Evolutionary conservation across 1,140 invertebrate genomes (phyloP), one percentile per base, ranked within the genome.

Genomic region (Atta cephalotes): DNA sequence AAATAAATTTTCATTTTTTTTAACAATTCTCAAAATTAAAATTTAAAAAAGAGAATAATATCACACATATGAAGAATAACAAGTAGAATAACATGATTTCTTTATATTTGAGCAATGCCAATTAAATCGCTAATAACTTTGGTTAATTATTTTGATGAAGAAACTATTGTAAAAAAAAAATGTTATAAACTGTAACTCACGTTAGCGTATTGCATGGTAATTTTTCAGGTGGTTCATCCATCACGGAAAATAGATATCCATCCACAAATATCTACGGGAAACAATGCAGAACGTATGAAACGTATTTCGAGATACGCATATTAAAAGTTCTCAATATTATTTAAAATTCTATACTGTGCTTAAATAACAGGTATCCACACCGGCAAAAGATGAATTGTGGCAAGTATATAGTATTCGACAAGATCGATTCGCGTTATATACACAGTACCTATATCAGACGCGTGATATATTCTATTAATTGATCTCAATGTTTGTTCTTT

Each of bases 131-230:
- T 21, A 60, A 5, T 76, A 3, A 39, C 3, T 18, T 2, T 35
- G 0, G 21, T 45, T 82, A 74, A 86, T 35, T 21, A 53, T 53
- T 45, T 35, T 51, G 25, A 56, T 9, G 18, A 58, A 58, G 2
- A 21, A 45, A 45, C n/a, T 58, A 21, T 58, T 9, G 49, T 16
- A 51, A 51, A 51, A 51, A 51, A 58, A 58, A 58, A n/a, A 31
- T 9, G 2, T 58, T 18, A 58, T 9, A 25, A 53, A 39, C 31
- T 51, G 14, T 18, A 28, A 85, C 89, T 88, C 28, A 90, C 89
- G 86, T 90, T 39, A 90, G 56, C 39, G 49, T 28, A 35, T 87
- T 90, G 25, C 56, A n/a, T 10, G 76, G 49, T 66, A 90, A 56
- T 16, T 71, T 77, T 63, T 76, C 39, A n/a, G 10, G 39, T 31